phyloP scores from a whole-genome alignment of 2,113 vertebrate genomes.

The cattle (Bos taurus) region DNA sequence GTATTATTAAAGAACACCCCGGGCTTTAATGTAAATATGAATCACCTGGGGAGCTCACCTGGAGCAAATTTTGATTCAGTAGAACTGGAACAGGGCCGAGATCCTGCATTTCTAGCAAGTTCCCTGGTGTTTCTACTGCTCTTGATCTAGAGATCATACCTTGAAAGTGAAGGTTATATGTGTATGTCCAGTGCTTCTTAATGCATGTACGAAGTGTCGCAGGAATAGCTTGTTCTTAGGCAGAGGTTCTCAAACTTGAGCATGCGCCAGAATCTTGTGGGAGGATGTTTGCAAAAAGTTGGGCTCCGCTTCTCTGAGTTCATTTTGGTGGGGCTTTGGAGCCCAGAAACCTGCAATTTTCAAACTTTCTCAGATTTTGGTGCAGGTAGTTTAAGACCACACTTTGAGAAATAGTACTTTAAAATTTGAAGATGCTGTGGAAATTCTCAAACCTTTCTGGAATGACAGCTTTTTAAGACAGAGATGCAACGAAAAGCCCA shows the following conservation, averaged over 20 bases:
- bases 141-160: not conserved
- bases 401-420: constrained; percentile 12
- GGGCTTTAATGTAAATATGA: not conserved
- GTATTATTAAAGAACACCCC: not conserved
- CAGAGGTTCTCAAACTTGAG: not conserved
- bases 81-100: not conserved
- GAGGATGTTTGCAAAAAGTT: not conserved
- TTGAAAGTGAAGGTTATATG: not conserved
- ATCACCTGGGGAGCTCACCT: not conserved
- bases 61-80: not conserved
- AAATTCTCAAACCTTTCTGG: not conserved
- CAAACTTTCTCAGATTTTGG: not conserved
- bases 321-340: not conserved
- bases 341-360: not conserved
- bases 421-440: not conserved
- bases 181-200: not conserved
- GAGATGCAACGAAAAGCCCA: not conserved
- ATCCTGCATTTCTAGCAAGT: not conserved
- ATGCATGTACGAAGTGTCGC: not conserved
- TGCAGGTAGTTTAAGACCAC: not conserved
- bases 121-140: not conserved
- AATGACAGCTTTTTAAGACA: not conserved
- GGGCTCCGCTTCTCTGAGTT: not conserved
- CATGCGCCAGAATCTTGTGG: not conserved
- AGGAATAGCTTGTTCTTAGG: not conserved